These are phyloP conservation scores for Hydrophis major DNA, from an alignment of 2,797 vertebrate species.

Conservation along the genomic window DNA sequence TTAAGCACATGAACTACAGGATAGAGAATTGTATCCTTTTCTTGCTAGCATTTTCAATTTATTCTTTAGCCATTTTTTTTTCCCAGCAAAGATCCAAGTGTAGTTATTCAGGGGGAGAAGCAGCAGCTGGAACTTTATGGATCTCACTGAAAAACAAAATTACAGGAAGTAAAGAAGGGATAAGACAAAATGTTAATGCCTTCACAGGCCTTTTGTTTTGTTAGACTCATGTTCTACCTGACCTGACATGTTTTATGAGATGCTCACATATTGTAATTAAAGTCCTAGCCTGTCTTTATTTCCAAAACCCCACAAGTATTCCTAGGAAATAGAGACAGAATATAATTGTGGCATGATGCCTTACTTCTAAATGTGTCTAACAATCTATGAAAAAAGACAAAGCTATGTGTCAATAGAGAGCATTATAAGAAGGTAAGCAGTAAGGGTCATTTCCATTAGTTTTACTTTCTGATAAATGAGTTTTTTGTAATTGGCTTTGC, in stretches of 20 bases:
- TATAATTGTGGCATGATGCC: neutral
- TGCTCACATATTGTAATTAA: neutral
- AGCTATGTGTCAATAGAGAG: neutral
- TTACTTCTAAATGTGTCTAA: neutral
- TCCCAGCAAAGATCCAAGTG: neutral
- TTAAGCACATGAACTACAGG: neutral
- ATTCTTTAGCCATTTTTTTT: neutral
- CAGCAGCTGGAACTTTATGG: neutral
- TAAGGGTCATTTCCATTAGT: neutral
- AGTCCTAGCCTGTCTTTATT: neutral
- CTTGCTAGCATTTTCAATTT: neutral
- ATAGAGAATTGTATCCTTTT: neutral
- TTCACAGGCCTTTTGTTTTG: neutral
- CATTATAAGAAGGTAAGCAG: neutral
- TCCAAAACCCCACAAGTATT: neutral
- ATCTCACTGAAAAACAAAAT: neutral
- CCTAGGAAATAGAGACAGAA: neutral
- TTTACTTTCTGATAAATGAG: neutral
- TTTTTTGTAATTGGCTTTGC: neutral
- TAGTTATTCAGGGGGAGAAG: neutral
- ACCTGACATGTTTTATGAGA: neutral
- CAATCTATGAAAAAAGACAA: neutral
- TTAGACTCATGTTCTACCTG: neutral
- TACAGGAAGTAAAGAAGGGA: neutral
- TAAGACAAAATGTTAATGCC: neutral